Evolutionary conservation across 2,113 vertebrate species (phyloP), one percentile per base, ranked within the genome.

Genomic region (Entomyzon cyanotis): DNA sequence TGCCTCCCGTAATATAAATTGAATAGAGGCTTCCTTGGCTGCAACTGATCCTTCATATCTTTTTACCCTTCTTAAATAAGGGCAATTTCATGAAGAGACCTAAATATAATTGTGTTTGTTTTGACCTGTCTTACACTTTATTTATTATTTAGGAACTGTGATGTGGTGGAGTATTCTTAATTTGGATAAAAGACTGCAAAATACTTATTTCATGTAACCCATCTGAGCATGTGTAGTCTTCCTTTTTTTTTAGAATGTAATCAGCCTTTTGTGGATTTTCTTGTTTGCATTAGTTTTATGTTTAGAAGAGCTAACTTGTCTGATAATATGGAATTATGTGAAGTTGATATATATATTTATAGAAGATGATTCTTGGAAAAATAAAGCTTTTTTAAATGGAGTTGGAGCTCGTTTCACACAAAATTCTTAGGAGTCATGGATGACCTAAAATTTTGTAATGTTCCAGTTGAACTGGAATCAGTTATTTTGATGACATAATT

Each of bases 401-500:
- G 7, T 59, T 96, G 78, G 62, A 93, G 14, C 25, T 56, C 73
- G 10, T 83, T 91, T 87, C 53, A 53, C 37, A 18, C 46, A 53
- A 69, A 88, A 76, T 77, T 89, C 53, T 62, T 64, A 89, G 62
- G 46, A 62, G 46, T 95, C 41, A 53, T 89, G 79, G 83, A 62
- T 90, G 59, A 92, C 65, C 59, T 86, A 37, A 86, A 90, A 70
- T 65, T 92, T 90, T 80, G 16, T 33, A 84, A 55, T 62, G 76
- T 94, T 92, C 64, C 59, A 59, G 37, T 74, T 91, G 68, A 95
- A 81, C 31, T 89, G 59, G 89, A 91, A 77, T 89, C 31, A 74
- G 80, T 94, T 94, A 87, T 94, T 91, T 94, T 84, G 63, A 59
- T 94, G 84, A 63, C 39, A 67, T 59, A 92, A 84, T 89, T 77